Base-by-base conservation (phyloP, 2,888 invertebrate genomes). In the Dicyrtomina minuta region DNA sequence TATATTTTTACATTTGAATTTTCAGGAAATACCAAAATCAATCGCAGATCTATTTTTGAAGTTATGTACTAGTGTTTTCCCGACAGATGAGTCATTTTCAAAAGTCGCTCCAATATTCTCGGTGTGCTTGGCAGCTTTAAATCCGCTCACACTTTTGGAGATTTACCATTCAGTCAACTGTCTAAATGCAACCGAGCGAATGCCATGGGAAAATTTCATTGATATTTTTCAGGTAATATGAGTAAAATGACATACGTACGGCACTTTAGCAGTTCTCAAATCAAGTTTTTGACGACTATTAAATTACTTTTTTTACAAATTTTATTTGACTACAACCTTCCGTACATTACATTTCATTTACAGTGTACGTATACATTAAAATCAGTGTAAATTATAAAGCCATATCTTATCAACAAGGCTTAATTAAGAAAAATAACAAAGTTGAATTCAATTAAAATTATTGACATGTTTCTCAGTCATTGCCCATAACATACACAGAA, bases 121-220 rank as follows among this genome's bases (percentile, higher is more conserved):
- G 79, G 91, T 95, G 0, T 93, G 96, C 79, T 84, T 97, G 70
- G 92, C 97, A 4, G 92, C 96, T 0, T 84, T 97, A 12, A 92
- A 93, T 82, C 96, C 97, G 0, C 83, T 97, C 39, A 95, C 93
- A 0, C 83, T 92, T 68, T 87, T 91, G 66, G 96, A 96, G 83
- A 93, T 98, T 79, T 96, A 91, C 82, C 93, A 95, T 81, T 93
- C 96, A 1, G 89, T 96, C 6, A 96, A 96, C 83, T 90, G 96
- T 0, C 85, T 95, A 64, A 85, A 89, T 78, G 89, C 90, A 0
- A 88, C 90, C 78, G 88, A 89, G 59, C 90, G 90, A 79, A 83
- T 96, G 70, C 88, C 90, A 1, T 95, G 94, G 94, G 90, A 91
- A 70, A 95, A 96, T 77, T 96, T 96, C 81, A 85, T 92, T 75